phyloP scores from a whole-genome alignment of 2,888 invertebrate genomes.

The Xiphydria camelus region DNA sequence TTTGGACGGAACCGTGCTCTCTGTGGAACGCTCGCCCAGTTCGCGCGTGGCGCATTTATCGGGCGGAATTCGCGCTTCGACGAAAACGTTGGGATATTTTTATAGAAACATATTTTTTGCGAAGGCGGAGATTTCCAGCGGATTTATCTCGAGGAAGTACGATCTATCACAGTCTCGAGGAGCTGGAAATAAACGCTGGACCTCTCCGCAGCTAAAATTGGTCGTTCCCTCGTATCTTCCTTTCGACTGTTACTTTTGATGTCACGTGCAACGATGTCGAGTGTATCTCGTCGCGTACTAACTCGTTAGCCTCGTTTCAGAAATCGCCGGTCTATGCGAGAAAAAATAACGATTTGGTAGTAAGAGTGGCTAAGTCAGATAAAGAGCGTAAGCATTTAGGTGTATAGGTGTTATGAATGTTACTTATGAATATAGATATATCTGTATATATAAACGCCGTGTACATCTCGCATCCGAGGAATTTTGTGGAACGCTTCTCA shows the following conservation, averaged over 20 bases:
- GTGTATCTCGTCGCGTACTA: too few relatives aligned
- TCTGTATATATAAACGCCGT: slow-evolving; percentile 1
- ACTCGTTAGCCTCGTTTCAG: slow-evolving; percentile 33
- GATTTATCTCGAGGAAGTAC: too few relatives aligned
- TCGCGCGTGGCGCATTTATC: neutral
- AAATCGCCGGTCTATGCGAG: slow-evolving; percentile 40
- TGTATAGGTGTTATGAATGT: slow-evolving; percentile 3
- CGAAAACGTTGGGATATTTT: neutral
- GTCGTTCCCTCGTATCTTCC: neutral
- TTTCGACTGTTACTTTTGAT: too few relatives aligned
- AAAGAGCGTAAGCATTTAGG: neutral
- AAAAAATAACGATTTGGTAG: neutral
- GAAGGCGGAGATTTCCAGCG: neutral
- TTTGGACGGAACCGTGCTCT: too few relatives aligned
- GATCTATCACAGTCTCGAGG: too few relatives aligned
- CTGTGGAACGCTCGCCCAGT: too few relatives aligned
- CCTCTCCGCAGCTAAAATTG: too few relatives aligned
- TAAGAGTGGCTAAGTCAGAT: neutral
- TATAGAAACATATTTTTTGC: neutral
- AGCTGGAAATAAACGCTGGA: too few relatives aligned
- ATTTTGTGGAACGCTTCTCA: too few relatives aligned
- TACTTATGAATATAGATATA: slow-evolving; percentile 2
- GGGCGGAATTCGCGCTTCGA: neutral
- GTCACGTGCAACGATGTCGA: too few relatives aligned
- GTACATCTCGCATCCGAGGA: too few relatives aligned